Base-by-base conservation (phyloP, 2,888 invertebrate species). In the Argyra leucocephala region DNA sequence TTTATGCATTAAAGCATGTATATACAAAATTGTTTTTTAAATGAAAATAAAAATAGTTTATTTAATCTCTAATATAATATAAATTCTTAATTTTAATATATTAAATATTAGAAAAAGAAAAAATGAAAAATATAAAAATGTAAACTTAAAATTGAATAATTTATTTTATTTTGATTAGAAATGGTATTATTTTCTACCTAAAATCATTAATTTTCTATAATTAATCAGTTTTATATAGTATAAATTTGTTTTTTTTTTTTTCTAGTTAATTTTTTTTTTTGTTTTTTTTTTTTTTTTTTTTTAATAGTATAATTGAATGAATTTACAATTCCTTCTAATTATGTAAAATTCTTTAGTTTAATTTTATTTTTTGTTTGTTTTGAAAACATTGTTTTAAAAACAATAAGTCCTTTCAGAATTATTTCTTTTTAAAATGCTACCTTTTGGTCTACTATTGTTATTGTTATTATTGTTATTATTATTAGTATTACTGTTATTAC, bases 341-440 rank as follows among this genome's bases (percentile, higher is more conserved):
- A 48, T 18, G 48, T 48, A 15, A 12, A 10, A 4, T 48, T 18
- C 18, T 15, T 10, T 37, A 15, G 12, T 37, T 10, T 12, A 37
- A 6, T 26, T 6, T 37, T 37, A 37, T 15, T 10, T 12, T 10
- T 48, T 48, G 15, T 12, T 48, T 12, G 12, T 18, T 18, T 48
- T 48, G 1, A 48, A 48, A 12, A 48, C 48, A 18, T 48, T 48
- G 22, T 57, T 37, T 69, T 69, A 70, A 65, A 70, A 70, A 69
- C 70, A 69, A 67, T 69, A 68, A 23, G 66, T 71, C 65, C 71
- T 67, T 68, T 71, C 71, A 61, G 66, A 69, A 63, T 70, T 70
- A 65, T 67, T 70, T 63, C 58, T 22, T 58, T 58, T 58, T 58
- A 58, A 58, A 22, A 58, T 58, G 22, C 58, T 58, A 58, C 58